Evolutionary conservation across 1,140 invertebrate genomes (phyloP).

Genomic region (Psix sp.): DNA sequence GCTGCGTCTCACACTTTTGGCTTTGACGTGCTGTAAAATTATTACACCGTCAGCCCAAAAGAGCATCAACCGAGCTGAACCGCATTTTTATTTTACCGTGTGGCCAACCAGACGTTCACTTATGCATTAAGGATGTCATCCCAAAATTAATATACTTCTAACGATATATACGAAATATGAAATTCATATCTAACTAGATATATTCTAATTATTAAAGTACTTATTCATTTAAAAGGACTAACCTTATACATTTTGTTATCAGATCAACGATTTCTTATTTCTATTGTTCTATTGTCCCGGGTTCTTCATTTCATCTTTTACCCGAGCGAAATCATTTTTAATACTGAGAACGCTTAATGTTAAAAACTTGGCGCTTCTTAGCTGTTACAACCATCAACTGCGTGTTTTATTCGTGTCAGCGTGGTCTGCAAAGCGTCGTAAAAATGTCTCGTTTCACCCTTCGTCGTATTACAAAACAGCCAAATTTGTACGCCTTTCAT

Average conservation of each 20-base stretch:
- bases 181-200: too few relatives aligned
- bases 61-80: conserved; percentile 65
- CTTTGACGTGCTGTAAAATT: conserved; percentile 66
- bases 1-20: conserved; percentile 37
- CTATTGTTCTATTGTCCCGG: too few relatives aligned
- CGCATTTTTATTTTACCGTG: conserved; percentile 40
- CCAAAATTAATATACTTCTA: too few relatives aligned
- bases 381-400: conserved; percentile 20
- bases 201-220: too few relatives aligned
- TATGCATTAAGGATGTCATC: too few relatives aligned
- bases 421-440: conserved; percentile 34
- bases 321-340: conserved; percentile 37
- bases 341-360: conserved; percentile 28
- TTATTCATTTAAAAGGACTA: too few relatives aligned
- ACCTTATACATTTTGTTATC: too few relatives aligned
- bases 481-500: conserved; percentile 18
- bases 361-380: conserved; percentile 25
- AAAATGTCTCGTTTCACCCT: conserved; percentile 35
- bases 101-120: too few relatives aligned
- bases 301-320: too few relatives aligned
- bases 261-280: too few relatives aligned
- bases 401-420: conserved; percentile 37
- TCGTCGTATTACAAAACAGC: conserved; percentile 17
- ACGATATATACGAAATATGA: too few relatives aligned
- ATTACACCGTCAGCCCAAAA: conserved; percentile 66